Evolutionary conservation across 2,113 vertebrate species (phyloP), one percentile per base, ranked within the genome.

Genomic region (Hippopotamus amphibius): DNA sequence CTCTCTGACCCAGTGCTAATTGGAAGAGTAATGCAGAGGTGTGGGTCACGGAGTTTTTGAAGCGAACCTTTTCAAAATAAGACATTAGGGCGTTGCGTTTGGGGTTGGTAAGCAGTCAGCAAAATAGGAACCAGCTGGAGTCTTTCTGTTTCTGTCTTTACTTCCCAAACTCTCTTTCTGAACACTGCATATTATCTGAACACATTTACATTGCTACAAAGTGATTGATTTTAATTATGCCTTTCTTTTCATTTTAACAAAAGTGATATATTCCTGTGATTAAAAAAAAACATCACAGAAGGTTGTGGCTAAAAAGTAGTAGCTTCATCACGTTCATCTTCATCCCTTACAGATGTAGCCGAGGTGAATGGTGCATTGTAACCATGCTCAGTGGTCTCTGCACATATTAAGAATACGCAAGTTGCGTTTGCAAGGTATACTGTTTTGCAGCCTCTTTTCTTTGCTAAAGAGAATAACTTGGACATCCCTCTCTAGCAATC

Each of bases 1-100:
- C 26, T 63, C 82, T 91, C 66, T 96, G 96, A 89, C 95, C 85
- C 77, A 41, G 26, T 86, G 61, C 89, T 97, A 93, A 94, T 69
- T 96, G 86, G 81, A 72, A 83, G 77, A 69, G 61, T 50, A n/a
- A 43, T 65, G 46, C 12, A 63, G 82, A 69, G 55, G 77, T 65
- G 33, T 85, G 55, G 93, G 61, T 88, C 26, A 50, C n/a, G 80
- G 59, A 55, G 46, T 61, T 76, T 24, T 53, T 68, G 69, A 81
- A 74, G 46, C 46, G 3, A 13, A 21, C 8, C 48, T n/a, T 93
- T 97, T 89, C 33, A 86, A 53, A 86, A 68, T 72, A 76, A 89
- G 61, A 91, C 19, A 0, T 71, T 74, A 55, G 59, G 69, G 77
- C 77, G 21, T 79, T n/a, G 86, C 22, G 41, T 71, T 86, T 37